phyloP scores from a whole-genome alignment of 2,113 vertebrate species.

The Naja naja region DNA sequence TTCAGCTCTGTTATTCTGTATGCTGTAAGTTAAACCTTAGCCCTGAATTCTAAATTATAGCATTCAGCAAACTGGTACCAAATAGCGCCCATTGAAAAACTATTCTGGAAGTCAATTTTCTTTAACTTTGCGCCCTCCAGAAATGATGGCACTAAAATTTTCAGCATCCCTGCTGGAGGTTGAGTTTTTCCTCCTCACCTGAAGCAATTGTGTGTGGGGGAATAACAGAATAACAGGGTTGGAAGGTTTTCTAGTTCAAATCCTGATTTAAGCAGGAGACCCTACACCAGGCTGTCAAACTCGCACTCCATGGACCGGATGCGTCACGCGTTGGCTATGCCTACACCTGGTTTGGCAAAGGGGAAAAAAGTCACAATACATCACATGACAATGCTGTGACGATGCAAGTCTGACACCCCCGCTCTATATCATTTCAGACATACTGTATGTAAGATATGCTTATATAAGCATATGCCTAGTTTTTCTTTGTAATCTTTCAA shows the following conservation, averaged over 20 bases:
- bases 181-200: not conserved
- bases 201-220: not conserved
- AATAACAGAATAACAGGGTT: not conserved
- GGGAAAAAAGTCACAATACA: no score
- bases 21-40: not conserved
- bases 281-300: no score
- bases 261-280: no score
- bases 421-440: not conserved
- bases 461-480: not conserved
- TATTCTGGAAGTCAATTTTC: not conserved
- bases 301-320: no score
- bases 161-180: not conserved
- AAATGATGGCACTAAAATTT: not conserved
- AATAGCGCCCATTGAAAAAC: not conserved
- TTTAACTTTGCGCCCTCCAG: not conserved
- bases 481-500: not conserved
- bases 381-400: no score
- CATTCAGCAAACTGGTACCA: not conserved
- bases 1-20: not conserved
- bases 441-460: not conserved
- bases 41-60: not conserved
- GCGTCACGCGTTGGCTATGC: no score
- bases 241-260: not conserved
- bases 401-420: no score
- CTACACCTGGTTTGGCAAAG: no score